Evolutionary conservation across 2,797 vertebrate genomes (phyloP).

Genomic region (Mycteria americana): DNA sequence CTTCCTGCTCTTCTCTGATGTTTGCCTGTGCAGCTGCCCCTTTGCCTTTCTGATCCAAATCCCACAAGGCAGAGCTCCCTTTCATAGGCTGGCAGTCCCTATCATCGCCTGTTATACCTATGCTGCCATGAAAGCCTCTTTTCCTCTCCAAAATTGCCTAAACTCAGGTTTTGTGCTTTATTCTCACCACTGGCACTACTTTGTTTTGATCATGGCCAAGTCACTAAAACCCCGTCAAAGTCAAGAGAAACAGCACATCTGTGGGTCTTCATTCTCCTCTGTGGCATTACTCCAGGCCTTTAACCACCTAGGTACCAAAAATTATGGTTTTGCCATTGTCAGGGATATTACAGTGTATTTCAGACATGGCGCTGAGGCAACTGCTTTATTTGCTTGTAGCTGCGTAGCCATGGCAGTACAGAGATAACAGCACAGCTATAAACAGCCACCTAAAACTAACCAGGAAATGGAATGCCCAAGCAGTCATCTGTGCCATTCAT

Average conservation of each 20-base stretch:
- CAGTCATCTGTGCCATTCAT: background rate
- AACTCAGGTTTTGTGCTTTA: background rate
- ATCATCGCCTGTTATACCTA: background rate
- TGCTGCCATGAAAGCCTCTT: background rate
- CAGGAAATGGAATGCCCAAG: background rate
- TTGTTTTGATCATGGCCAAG: background rate
- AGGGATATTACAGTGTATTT: background rate
- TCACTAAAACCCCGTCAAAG: background rate
- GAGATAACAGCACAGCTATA: background rate
- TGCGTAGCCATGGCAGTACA: background rate
- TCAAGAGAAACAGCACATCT: background rate
- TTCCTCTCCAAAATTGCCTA: background rate
- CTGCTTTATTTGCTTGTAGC: background rate
- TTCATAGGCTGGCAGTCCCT: rapidly evolving
- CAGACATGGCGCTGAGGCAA: background rate
- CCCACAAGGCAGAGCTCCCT: background rate
- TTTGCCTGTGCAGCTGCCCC: background rate
- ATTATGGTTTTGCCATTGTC: background rate
- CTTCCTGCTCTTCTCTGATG: background rate
- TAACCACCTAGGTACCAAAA: background rate
- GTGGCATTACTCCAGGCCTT: background rate
- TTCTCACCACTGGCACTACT: background rate
- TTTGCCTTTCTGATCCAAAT: background rate
- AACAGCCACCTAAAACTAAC: background rate
- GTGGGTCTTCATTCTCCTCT: background rate